Base-by-base conservation (phyloP, 2,888 invertebrate genomes). In the Orthosia gracilis region DNA sequence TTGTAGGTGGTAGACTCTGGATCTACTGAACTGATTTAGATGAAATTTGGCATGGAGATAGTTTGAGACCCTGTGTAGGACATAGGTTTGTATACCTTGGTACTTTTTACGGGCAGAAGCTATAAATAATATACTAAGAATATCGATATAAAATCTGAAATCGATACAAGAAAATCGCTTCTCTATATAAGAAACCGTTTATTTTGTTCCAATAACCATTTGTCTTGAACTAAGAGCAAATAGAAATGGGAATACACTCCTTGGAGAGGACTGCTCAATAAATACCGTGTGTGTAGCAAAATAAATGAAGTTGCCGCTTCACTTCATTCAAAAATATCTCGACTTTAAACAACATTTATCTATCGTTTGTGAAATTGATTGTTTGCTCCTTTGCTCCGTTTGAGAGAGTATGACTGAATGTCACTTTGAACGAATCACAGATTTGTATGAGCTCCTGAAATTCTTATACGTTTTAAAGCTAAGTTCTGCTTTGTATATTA, bases 181-280 rank as follows among this genome's bases (percentile, higher is more conserved):
- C 4, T 58, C 13, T 61, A 18, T 57, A 61, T 31, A 55, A 55
- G 31, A 49, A 75, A 69, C 40, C 31, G 21, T 55, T 76, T 76
- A 57, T 65, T 47, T 83, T 82, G 49, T 75, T 70, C 52, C 76
- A 80, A 84, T 81, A 87, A 89, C 86, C 80, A 86, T 90, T 87
- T 86, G 76, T 83, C 59, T 31, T 73, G 73, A 82, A 77, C 84
- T 82, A 78, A 69, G 69, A 67, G 84, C 78, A 87, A 86, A 87
- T 80, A 85, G 55, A 86, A 87, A 89, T 85, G 76, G 77, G 76
- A 87, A 86, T 84, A 81, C 71, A 62, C 82, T 79, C 86, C 73
- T 66, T 81, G 78, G 67, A 78, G 68, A 69, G 80, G 75, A 79
- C 54, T 68, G 73, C 71, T 83, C 83, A 87, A 89, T 82, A 87